Evolutionary conservation across 2,113 vertebrate genomes (phyloP).

Genomic region (Cranoglanis bouderius): DNA sequence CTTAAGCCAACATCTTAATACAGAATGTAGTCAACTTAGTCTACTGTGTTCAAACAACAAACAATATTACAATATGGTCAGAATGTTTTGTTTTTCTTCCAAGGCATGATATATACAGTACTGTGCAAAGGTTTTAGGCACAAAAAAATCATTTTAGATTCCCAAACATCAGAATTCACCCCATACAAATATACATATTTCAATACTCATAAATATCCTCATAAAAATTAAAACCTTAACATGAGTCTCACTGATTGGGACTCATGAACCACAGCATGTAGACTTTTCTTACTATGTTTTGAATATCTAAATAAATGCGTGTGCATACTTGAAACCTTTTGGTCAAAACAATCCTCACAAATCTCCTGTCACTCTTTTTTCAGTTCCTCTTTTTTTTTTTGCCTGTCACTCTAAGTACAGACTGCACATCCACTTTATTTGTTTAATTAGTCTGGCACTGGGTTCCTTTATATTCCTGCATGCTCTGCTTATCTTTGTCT

Average conservation of each 20-base stretch:
- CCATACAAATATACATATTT: too few relatives aligned
- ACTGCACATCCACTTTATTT: slow-evolving; percentile 17
- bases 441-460: slow-evolving; percentile 29
- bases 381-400: background rate
- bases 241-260: background rate
- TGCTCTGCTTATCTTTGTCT: slow-evolving; percentile 39
- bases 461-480: slow-evolving; percentile 31
- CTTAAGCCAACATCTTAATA: too few relatives aligned
- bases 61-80: too few relatives aligned
- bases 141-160: too few relatives aligned
- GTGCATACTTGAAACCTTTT: background rate
- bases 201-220: too few relatives aligned
- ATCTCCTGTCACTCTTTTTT: background rate
- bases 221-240: background rate
- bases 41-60: too few relatives aligned
- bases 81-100: too few relatives aligned
- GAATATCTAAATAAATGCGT: slow-evolving; percentile 5
- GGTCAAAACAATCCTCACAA: background rate
- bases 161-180: too few relatives aligned
- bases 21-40: too few relatives aligned
- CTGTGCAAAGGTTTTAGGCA: too few relatives aligned
- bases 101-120: too few relatives aligned
- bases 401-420: slow-evolving; percentile 8
- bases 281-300: background rate
- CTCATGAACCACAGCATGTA: slow-evolving; percentile 2